Evolutionary conservation across 2,888 invertebrate genomes (phyloP), one percentile per base, ranked within the genome.

Genomic region (Metopia argyrocephala): DNA sequence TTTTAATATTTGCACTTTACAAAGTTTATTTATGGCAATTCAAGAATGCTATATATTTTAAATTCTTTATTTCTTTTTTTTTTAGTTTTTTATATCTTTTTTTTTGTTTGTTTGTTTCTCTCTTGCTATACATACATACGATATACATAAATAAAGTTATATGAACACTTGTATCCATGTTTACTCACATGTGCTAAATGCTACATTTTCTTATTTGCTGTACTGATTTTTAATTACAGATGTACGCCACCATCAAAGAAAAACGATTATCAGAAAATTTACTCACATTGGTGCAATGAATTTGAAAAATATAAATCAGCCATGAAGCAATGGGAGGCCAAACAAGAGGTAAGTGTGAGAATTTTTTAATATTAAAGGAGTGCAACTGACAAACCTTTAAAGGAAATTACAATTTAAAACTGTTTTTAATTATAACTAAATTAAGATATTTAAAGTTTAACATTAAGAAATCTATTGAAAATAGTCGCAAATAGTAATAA

Each of bases 221-320:
- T 54, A 21, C 25, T 75, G 57, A 75, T 56, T 74, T 76, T 80
- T 76, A 75, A 62, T 74, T 82, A 66, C 83, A 93, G 93, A 90
- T 97, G 97, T 91, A 95, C 96, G 45, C 96, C 97, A 59, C 97
- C 97, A 1, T 94, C 95, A 82, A 96, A 96, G 90, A 95, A 95
- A 87, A 95, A 96, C 89, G 97, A 97, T 91, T 97, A 97, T 89
- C 97, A 97, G 91, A 96, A 97, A 91, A 96, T 97, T 85, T 98
- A 98, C 91, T 96, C 98, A 25, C 97, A 98, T 91, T 98, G 98
- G 98, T 98, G 98, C 91, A 96, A 98, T 90, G 98, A 98, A 91
- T 98, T 98, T 90, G 97, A 98, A 91, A 97, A 97, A 91, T 98
- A 98, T 91, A 98, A 98, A 92, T 94, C 95, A 82, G 97, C 97